A percentile compares a stretch with the other conserved stretches of the same genome.
phyloP scores from a whole-genome alignment of 2,888 invertebrate species.

The Drosophila eohydei region DNA sequence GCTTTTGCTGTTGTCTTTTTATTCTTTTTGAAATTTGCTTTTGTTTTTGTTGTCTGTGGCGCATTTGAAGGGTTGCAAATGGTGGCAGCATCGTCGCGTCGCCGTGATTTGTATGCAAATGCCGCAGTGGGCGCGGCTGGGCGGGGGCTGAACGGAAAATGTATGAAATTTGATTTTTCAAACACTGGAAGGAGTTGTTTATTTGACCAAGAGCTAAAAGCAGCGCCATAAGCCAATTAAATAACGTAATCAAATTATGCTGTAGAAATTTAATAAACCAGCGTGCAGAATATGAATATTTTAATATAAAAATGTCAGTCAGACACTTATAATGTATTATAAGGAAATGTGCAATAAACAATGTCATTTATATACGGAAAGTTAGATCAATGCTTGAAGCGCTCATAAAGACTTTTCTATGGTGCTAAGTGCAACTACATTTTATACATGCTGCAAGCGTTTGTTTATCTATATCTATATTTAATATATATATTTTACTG shows the following conservation, averaged over 20 bases:
- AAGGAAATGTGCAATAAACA: background rate
- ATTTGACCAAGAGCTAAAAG: conserved; percentile 45
- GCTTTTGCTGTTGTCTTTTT: conserved; percentile 13
- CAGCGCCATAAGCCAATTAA: conserved; percentile 67
- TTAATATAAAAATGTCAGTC: background rate
- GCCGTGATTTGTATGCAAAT: conserved; percentile 75
- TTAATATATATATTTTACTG: too few relatives aligned
- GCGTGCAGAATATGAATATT: background rate
- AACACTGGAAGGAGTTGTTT: conserved; percentile 12
- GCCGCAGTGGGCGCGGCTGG: conserved; percentile 12
- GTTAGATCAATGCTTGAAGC: too few relatives aligned
- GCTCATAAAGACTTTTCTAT: too few relatives aligned
- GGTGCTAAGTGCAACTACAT: too few relatives aligned
- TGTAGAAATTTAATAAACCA: conserved; percentile 7
- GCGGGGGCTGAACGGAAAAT: conserved; percentile 17
- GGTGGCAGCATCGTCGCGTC: conserved; percentile 20
- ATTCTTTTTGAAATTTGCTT: background rate
- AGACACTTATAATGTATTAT: background rate
- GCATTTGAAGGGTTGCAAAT: conserved; percentile 74
- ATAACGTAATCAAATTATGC: conserved; percentile 64
- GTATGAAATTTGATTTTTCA: conserved; percentile 65
- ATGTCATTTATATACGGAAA: background rate
- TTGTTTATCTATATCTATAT: too few relatives aligned
- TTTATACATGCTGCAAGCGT: too few relatives aligned
- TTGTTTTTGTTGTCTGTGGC: conserved; percentile 24